phyloP scores from a whole-genome alignment of 2,888 invertebrate species.

The Tribolium freemani region DNA sequence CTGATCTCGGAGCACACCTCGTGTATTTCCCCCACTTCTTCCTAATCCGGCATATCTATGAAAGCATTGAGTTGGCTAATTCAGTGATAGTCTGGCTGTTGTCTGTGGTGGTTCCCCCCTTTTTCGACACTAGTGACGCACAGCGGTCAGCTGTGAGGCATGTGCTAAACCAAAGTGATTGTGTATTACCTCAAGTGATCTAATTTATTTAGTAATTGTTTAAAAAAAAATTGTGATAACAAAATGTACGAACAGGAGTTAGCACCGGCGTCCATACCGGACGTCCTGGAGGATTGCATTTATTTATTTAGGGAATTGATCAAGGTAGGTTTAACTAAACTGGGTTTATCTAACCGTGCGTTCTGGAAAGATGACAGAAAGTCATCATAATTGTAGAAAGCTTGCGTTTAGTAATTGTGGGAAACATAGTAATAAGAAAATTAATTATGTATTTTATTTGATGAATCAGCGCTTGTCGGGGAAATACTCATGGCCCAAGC shows the following conservation, averaged over 20 bases:
- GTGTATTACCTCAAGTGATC: slow-evolving; percentile 21
- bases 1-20: slow-evolving; percentile 1
- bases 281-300: slow-evolving; percentile 82
- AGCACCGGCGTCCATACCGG: slow-evolving; percentile 74
- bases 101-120: neutral
- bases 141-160: slow-evolving; percentile 19
- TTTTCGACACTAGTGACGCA: neutral
- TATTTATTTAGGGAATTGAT: slow-evolving; percentile 78
- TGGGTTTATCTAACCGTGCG: neutral
- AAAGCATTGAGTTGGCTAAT: neutral
- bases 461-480: neutral
- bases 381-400: neutral
- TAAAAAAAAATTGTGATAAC: slow-evolving; percentile 40
- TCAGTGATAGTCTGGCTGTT: neutral
- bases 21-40: slow-evolving; percentile 9
- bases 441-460: neutral
- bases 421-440: neutral
- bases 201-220: slow-evolving; percentile 5
- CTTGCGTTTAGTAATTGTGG: neutral
- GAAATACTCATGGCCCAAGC: neutral
- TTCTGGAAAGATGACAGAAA: neutral
- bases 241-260: slow-evolving; percentile 80
- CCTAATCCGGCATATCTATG: slow-evolving; percentile 14
- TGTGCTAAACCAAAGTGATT: slow-evolving; percentile 28
- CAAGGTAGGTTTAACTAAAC: slow-evolving; percentile 71